Evolutionary conservation across 2,113 vertebrate species (phyloP).

Genomic region (Turnix velox): DNA sequence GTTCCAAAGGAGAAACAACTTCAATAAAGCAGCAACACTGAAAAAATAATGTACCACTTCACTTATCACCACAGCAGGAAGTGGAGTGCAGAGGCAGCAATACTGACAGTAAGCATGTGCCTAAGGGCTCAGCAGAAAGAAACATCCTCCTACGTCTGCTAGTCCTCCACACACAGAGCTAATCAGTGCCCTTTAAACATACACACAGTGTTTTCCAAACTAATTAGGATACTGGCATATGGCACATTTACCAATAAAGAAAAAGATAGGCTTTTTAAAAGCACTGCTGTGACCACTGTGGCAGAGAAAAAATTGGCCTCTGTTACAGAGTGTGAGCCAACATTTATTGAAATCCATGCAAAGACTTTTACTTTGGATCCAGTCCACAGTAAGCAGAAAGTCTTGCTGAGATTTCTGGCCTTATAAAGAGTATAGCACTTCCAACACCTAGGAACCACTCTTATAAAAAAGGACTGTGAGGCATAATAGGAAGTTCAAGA

Average conservation of each 20-base stretch:
- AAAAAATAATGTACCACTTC: background rate
- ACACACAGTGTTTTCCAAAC: background rate
- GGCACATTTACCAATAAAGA: background rate
- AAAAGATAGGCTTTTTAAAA: background rate
- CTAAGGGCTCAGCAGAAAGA: conserved; percentile 2
- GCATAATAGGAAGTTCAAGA: background rate
- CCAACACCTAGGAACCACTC: background rate
- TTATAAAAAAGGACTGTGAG: background rate
- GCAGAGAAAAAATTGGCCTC: background rate
- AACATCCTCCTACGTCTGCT: background rate
- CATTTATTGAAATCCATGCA: background rate
- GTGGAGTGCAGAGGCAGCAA: background rate
- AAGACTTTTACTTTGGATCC: background rate
- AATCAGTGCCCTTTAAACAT: background rate
- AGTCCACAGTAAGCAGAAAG: background rate
- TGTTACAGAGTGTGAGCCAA: background rate
- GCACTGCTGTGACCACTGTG: background rate
- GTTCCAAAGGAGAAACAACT: background rate
- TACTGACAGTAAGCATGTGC: background rate
- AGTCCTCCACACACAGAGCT: background rate
- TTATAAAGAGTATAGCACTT: background rate
- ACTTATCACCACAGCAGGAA: background rate
- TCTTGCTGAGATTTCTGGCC: background rate
- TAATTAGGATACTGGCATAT: background rate
- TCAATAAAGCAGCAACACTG: background rate